phyloP scores from a whole-genome alignment of 2,888 invertebrate genomes.

The Lacanobia wlatinum region DNA sequence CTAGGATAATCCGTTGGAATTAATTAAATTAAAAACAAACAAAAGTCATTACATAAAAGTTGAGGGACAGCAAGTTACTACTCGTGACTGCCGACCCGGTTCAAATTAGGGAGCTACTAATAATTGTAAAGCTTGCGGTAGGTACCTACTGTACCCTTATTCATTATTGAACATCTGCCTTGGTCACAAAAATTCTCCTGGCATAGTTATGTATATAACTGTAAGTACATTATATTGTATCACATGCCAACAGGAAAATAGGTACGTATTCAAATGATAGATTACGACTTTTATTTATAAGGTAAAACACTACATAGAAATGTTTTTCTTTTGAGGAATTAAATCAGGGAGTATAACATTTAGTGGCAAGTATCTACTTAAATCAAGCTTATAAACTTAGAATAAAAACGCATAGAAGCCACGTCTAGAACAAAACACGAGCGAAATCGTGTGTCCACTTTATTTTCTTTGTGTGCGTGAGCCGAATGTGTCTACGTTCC shows the following conservation, averaged over 20 bases:
- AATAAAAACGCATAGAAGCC: too few species aligned
- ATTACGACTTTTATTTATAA: neutral
- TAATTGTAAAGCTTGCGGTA: constrained; percentile 54
- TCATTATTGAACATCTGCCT: constrained; percentile 61
- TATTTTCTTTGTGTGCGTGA: too few species aligned
- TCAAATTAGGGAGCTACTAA: constrained; percentile 70
- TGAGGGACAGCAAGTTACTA: constrained; percentile 75
- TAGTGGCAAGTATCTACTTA: too few species aligned
- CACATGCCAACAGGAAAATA: neutral
- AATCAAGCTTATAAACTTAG: too few species aligned
- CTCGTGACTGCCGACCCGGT: constrained; percentile 71
- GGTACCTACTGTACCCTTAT: constrained; percentile 41
- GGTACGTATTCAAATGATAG: constrained; percentile 11
- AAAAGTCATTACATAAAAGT: constrained; percentile 84
- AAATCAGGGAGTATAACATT: too few species aligned
- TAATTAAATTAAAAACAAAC: constrained; percentile 88
- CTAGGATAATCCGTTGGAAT: constrained; percentile 85
- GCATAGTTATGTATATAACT: too few species aligned
- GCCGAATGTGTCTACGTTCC: too few species aligned
- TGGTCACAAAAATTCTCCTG: constrained; percentile 27
- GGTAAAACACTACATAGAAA: too few species aligned
- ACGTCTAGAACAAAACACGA: too few species aligned
- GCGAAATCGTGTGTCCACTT: too few species aligned
- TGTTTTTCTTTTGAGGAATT: too few species aligned
- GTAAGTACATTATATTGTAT: too few species aligned